A percentile compares a stretch with the other conserved stretches of the same genome.
These are phyloP conservation scores for Catostomus latipinnis DNA, from an alignment of 2,797 vertebrate genomes.

Conservation along the genomic window DNA sequence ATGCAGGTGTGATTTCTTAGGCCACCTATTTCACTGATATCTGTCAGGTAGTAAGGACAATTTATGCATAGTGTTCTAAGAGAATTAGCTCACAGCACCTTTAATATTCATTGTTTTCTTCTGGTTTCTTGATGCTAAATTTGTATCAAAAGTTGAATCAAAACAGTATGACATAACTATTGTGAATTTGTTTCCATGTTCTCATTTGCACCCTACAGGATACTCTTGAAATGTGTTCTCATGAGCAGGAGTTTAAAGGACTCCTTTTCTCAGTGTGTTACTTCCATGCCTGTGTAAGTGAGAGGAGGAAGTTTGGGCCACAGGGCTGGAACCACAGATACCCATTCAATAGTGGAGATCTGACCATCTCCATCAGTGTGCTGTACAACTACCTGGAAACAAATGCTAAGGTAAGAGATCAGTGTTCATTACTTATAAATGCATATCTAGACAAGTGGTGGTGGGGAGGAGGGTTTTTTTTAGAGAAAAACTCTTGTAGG, in stretches of 20 bases:
- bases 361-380: conserved; percentile 74
- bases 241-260: conserved; percentile 84
- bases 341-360: conserved; percentile 78
- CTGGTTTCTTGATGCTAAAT: no score
- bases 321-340: conserved; percentile 84
- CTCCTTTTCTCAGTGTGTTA: conserved; percentile 84
- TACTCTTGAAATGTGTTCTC: conserved; percentile 79
- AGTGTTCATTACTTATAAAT: background rate
- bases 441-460: no score
- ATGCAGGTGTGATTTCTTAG: no score
- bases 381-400: conserved; percentile 81
- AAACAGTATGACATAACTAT: background rate
- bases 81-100: no score
- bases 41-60: no score
- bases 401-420: conserved; percentile 72
- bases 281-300: conserved; percentile 82
- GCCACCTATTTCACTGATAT: no score
- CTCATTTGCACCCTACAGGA: conserved; percentile 68
- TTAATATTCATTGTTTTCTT: no score
- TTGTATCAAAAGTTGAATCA: no score
- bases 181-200: background rate
- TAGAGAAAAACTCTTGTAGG: no score
- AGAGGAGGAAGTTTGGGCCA: conserved; percentile 83
- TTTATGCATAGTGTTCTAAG: no score
- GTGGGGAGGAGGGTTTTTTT: no score